A percentile compares a stretch with the other conserved stretches of the same genome.
These are phyloP conservation scores for Drosophila rhopaloa DNA, from an alignment of 1,140 invertebrate genomes.

Conservation along the genomic window DNA sequence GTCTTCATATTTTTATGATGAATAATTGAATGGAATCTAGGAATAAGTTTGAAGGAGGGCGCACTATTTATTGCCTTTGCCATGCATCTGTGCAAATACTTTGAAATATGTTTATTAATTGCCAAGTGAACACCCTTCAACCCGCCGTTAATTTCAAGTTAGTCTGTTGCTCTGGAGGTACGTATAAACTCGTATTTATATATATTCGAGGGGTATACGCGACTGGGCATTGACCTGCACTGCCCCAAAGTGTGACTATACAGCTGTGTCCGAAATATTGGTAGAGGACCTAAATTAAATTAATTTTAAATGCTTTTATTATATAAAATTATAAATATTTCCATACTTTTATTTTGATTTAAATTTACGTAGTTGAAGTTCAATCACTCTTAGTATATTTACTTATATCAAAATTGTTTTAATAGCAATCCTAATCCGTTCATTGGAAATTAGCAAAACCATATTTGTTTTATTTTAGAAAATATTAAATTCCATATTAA, in stretches of 20 bases:
- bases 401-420: too few species aligned
- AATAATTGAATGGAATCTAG: slow-evolving; percentile 44
- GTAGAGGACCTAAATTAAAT: background rate
- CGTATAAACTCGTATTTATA: background rate
- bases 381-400: too few species aligned
- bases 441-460: too few species aligned
- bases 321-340: too few species aligned
- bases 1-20: slow-evolving; percentile 21
- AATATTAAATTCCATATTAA: too few species aligned
- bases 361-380: too few species aligned
- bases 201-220: slow-evolving; percentile 4
- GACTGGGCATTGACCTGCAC: slow-evolving; percentile 5
- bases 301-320: background rate
- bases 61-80: slow-evolving; percentile 13
- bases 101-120: slow-evolving; percentile 29
- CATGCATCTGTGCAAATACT: slow-evolving; percentile 16
- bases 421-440: too few species aligned
- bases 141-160: slow-evolving; percentile 19
- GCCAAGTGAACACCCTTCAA: slow-evolving; percentile 8
- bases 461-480: too few species aligned
- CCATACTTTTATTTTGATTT: too few species aligned
- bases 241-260: background rate
- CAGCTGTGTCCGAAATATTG: background rate
- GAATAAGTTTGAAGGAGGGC: slow-evolving; percentile 11
- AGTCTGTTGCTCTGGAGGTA: slow-evolving; percentile 13